phyloP scores from a whole-genome alignment of 2,113 vertebrate genomes.

The Pedionomus torquatus region DNA sequence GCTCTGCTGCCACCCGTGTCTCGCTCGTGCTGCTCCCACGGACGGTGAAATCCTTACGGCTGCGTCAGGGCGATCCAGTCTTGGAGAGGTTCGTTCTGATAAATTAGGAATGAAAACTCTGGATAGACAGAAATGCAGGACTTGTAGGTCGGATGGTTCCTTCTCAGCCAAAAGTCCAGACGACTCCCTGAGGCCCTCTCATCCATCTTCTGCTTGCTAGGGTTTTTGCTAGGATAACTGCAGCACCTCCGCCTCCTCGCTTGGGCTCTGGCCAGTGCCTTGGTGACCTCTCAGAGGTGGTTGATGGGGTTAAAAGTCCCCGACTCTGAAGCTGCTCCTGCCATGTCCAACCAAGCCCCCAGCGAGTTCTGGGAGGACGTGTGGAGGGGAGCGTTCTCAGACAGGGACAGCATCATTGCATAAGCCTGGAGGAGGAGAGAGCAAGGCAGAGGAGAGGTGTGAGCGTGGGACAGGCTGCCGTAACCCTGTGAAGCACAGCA shows the following conservation, averaged over 20 bases:
- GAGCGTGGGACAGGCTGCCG: background rate
- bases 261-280: slow-evolving; percentile 48
- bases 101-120: slow-evolving; percentile 1
- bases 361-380: slow-evolving; percentile 93
- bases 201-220: slow-evolving; percentile 57
- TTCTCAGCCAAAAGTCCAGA: slow-evolving; percentile 35
- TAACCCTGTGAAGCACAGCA: background rate
- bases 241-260: slow-evolving; percentile 39
- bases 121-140: background rate
- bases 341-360: slow-evolving; percentile 97
- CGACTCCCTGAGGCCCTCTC: slow-evolving; percentile 46
- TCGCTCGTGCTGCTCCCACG: background rate
- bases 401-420: slow-evolving; percentile 99
- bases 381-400: slow-evolving; percentile 94
- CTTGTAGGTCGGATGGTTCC: background rate
- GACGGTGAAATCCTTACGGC: background rate
- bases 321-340: slow-evolving; percentile 89
- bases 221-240: slow-evolving; percentile 39
- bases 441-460: background rate
- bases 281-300: slow-evolving; percentile 86
- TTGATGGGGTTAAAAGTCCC: slow-evolving; percentile 95
- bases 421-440: slow-evolving; percentile 84
- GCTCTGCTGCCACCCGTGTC: background rate
- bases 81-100: slow-evolving; percentile 37
- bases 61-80: background rate